Conservation (phyloP, 2,113 vertebrate genomes). For the Pyxicephalus adspersus region DNA sequence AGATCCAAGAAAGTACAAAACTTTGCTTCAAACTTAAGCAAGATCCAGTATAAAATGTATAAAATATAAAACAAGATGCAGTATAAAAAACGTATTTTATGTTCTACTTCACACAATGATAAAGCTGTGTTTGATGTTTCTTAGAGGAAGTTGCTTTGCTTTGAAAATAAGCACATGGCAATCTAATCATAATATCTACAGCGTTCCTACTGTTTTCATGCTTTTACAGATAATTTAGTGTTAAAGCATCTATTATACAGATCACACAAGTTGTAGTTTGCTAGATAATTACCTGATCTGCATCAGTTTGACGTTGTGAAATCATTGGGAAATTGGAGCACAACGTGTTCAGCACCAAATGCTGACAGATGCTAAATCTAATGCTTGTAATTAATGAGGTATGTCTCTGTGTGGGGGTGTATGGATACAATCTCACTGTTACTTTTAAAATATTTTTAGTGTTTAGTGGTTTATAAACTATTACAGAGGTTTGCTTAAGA, state of each 20-base stretch:
- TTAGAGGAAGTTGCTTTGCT: conserved; percentile 22
- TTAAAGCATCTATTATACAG: conserved; percentile 34
- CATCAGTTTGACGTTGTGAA: conserved; percentile 24
- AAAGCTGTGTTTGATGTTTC: conserved; percentile 25
- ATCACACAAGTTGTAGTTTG: conserved; percentile 16
- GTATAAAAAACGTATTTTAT: conserved; percentile 7
- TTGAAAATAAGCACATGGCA: conserved; percentile 18
- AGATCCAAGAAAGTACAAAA: neutral
- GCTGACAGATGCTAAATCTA: conserved; percentile 1
- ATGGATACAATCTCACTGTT: neutral
- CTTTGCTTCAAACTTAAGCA: neutral
- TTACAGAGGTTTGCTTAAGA: no score
- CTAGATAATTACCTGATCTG: conserved; percentile 43
- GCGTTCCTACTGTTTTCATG: conserved; percentile 26
- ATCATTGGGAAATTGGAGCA: conserved; percentile 18
- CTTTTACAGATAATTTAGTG: conserved; percentile 41
- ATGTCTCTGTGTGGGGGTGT: neutral
- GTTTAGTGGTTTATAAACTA: no score
- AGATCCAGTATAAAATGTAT: conserved; percentile 14
- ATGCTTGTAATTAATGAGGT: conserved; percentile 39
- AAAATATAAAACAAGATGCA: no score
- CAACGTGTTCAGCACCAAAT: conserved; percentile 1
- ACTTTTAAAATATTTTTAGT: no score
- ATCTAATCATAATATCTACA: conserved; percentile 34
- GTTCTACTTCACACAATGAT: conserved; percentile 21